A percentile compares a stretch with the other conserved stretches of the same genome.
These are phyloP conservation scores for Charanyca ferruginea DNA, from an alignment of 2,888 invertebrate species.

Conservation along the genomic window DNA sequence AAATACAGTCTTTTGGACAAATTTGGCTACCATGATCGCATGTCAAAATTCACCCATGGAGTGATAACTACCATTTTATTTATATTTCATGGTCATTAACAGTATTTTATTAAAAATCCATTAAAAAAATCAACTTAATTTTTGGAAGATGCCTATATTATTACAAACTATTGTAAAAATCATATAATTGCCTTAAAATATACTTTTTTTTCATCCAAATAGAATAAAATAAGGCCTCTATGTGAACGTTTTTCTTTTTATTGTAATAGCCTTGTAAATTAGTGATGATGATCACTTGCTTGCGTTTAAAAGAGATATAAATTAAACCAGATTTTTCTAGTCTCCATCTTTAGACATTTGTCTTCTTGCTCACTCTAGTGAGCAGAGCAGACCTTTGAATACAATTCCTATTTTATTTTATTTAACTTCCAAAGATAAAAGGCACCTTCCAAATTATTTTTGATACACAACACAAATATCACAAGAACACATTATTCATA, in stretches of 20 bases:
- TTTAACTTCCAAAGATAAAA: not conserved
- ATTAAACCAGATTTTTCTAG: too few relatives aligned
- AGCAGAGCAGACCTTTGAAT: not conserved
- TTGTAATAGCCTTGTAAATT: too few relatives aligned
- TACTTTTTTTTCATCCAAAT: too few relatives aligned
- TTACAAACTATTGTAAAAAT: not conserved
- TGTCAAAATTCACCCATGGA: conserved; percentile 69
- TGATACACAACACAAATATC: conserved; percentile 38
- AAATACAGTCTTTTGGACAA: conserved; percentile 88
- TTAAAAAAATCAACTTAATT: conserved; percentile 18
- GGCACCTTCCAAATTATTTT: conserved; percentile 15
- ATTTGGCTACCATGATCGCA: conserved; percentile 86
- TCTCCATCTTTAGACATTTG: too few relatives aligned
- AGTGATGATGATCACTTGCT: too few relatives aligned
- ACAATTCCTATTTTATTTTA: not conserved
- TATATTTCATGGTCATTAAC: conserved; percentile 54
- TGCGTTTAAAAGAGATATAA: too few relatives aligned
- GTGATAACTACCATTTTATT: conserved; percentile 55
- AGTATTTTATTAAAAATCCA: conserved; percentile 5
- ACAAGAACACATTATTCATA: conserved; percentile 45
- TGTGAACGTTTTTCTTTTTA: too few relatives aligned
- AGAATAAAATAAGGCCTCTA: too few relatives aligned
- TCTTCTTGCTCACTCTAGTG: too few relatives aligned
- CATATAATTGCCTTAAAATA: too few relatives aligned
- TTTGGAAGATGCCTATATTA: conserved; percentile 45